A percentile compares a stretch with the other conserved stretches of the same genome.
phyloP scores from a whole-genome alignment of 2,113 vertebrate species.

The Epinephelus lanceolatus region DNA sequence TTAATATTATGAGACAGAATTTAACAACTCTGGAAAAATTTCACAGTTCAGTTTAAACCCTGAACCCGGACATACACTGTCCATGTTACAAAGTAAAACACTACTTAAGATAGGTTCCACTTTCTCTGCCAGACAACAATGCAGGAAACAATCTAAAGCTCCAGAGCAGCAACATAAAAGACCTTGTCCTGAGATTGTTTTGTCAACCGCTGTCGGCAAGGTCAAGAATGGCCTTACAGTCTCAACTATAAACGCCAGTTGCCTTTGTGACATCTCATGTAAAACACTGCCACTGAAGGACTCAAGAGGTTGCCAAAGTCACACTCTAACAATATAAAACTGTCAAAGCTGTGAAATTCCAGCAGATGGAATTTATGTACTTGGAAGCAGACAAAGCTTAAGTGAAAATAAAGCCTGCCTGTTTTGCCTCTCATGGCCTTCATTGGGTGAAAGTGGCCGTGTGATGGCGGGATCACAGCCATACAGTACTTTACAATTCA shows the following conservation, averaged over 20 bases:
- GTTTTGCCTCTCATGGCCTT: slow-evolving; percentile 21
- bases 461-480: not conserved
- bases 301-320: slow-evolving; percentile 11
- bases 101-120: not conserved
- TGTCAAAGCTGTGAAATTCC: slow-evolving; percentile 3
- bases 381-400: slow-evolving; percentile 16
- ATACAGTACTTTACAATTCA: not conserved
- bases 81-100: not conserved
- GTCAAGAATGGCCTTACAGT: slow-evolving; percentile 12
- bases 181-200: not conserved
- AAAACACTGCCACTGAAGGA: slow-evolving; percentile 19
- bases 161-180: not conserved
- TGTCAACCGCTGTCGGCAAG: slow-evolving; percentile 6
- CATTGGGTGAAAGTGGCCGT: not conserved
- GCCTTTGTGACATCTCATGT: slow-evolving; percentile 2
- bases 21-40: not conserved
- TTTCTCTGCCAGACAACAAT: not conserved
- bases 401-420: slow-evolving; percentile 20
- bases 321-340: slow-evolving; percentile 9
- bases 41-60: not conserved
- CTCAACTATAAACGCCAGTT: slow-evolving; percentile 7
- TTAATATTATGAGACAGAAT: not conserved
- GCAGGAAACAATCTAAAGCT: not conserved
- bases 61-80: not conserved
- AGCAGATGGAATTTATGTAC: slow-evolving; percentile 22